These are phyloP conservation scores for Cyclophora punctaria DNA, from an alignment of 2,888 invertebrate genomes.

Conservation along the genomic window DNA sequence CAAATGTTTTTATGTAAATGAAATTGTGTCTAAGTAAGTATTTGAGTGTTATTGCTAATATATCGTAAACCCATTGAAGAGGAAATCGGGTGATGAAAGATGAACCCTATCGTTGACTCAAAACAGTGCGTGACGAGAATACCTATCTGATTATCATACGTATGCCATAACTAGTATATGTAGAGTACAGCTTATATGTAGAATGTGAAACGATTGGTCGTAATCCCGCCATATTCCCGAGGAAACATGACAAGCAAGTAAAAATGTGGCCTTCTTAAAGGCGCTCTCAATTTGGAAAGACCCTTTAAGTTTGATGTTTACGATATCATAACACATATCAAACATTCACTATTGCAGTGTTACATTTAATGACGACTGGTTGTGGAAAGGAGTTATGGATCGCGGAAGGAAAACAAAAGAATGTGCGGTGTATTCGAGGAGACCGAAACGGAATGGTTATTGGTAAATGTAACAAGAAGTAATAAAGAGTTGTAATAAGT, in stretches of 20 bases:
- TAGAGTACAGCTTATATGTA: not conserved
- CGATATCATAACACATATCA: too few relatives aligned
- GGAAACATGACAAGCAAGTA: conserved; percentile 18
- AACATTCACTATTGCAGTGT: too few relatives aligned
- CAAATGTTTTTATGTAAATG: conserved; percentile 1
- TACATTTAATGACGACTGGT: too few relatives aligned
- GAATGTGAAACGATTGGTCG: not conserved
- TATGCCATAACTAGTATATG: not conserved
- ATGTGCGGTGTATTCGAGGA: too few relatives aligned
- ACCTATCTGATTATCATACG: conserved; percentile 3
- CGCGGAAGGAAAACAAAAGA: too few relatives aligned
- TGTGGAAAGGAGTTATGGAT: too few relatives aligned
- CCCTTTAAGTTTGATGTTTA: not conserved
- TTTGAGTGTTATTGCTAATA: conserved; percentile 44
- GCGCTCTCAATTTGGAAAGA: conserved; percentile 9
- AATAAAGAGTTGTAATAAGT: conserved; percentile 12
- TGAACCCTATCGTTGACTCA: conserved; percentile 44
- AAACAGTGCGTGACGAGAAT: conserved; percentile 52
- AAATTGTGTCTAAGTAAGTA: conserved; percentile 25
- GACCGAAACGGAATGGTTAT: too few relatives aligned
- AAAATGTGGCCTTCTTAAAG: conserved; percentile 11
- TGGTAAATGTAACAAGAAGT: conserved; percentile 1
- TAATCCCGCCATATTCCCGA: conserved; percentile 25
- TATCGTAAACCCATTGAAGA: conserved; percentile 44
- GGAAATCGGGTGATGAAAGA: conserved; percentile 50